These are phyloP conservation scores for Drosophila colorata DNA, from an alignment of 2,888 invertebrate species.

Conservation along the genomic window DNA sequence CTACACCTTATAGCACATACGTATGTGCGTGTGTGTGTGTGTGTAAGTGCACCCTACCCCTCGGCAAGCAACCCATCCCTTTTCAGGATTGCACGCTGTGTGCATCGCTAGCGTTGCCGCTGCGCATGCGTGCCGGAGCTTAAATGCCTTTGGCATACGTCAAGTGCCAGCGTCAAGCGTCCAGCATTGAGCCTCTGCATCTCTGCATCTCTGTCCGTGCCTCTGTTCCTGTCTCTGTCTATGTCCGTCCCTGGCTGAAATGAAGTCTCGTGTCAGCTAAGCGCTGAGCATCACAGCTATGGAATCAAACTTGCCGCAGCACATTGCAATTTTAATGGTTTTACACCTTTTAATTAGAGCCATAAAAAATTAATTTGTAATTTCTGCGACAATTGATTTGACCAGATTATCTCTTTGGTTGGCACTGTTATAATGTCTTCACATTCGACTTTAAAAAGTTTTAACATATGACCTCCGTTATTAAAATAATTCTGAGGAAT, in stretches of 20 bases:
- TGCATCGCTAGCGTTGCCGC: constrained; percentile 28
- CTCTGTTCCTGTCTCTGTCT: neutral
- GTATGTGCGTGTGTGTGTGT: neutral
- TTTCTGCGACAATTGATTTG: neutral
- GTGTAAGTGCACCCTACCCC: constrained; percentile 9
- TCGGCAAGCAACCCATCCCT: constrained; percentile 38
- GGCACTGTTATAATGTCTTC: no score
- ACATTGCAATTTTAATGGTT: neutral
- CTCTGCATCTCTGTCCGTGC: constrained; percentile 11
- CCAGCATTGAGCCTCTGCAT: constrained; percentile 14
- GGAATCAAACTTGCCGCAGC: constrained; percentile 8
- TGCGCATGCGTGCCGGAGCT: constrained; percentile 68
- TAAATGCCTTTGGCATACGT: constrained; percentile 75
- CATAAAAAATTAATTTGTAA: neutral
- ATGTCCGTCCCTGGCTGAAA: constrained; percentile 12
- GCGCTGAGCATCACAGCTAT: constrained; percentile 20
- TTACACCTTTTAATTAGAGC: neutral
- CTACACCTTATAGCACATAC: constrained; percentile 21
- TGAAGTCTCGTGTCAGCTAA: constrained; percentile 23
- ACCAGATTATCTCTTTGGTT: no score
- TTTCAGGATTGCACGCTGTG: constrained; percentile 46
- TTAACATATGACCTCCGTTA: no score
- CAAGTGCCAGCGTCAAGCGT: constrained; percentile 58
- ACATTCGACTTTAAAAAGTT: no score
- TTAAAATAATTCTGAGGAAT: no score